Conservation (phyloP, 2,797 vertebrate species). For the Siniperca obscura region DNA sequence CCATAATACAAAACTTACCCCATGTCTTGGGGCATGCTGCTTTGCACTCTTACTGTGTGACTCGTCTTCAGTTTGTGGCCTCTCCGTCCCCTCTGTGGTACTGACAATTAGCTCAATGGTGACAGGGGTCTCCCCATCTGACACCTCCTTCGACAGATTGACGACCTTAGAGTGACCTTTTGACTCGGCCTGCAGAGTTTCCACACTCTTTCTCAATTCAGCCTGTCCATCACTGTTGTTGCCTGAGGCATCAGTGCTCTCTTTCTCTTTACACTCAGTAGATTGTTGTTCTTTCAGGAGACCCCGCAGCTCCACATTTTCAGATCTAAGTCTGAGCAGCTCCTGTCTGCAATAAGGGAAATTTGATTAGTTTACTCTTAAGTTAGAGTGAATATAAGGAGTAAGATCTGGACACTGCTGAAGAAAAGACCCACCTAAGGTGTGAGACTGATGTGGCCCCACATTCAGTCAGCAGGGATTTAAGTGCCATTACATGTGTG, state of each 20-base stretch:
- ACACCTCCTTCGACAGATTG: constrained; percentile 75
- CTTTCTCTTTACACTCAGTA: constrained; percentile 80
- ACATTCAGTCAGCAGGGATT: constrained; percentile 82
- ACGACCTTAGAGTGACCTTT: constrained; percentile 74
- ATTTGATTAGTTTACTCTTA: neutral
- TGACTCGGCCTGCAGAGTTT: constrained; percentile 82
- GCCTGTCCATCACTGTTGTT: constrained; percentile 84
- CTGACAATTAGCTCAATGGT: constrained; percentile 56
- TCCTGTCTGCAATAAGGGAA: constrained; percentile 74
- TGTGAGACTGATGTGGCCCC: constrained; percentile 78
- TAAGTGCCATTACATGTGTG: constrained; percentile 73
- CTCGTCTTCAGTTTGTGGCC: constrained; percentile 35
- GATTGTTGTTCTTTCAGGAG: constrained; percentile 83
- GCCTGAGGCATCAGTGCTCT: constrained; percentile 79
- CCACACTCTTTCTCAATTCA: constrained; percentile 80
- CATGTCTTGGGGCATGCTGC: constrained; percentile 61
- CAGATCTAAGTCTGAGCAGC: constrained; percentile 72
- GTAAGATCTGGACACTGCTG: neutral
- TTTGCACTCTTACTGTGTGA: constrained; percentile 50
- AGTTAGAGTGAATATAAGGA: neutral
- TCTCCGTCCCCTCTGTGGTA: constrained; percentile 67
- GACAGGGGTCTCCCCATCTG: constrained; percentile 51
- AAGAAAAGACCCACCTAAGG: constrained; percentile 84
- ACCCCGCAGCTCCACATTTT: constrained; percentile 76
- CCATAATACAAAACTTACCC: constrained; percentile 65